phyloP scores from a whole-genome alignment of 2,113 vertebrate species.

The Xenopus laevis region DNA sequence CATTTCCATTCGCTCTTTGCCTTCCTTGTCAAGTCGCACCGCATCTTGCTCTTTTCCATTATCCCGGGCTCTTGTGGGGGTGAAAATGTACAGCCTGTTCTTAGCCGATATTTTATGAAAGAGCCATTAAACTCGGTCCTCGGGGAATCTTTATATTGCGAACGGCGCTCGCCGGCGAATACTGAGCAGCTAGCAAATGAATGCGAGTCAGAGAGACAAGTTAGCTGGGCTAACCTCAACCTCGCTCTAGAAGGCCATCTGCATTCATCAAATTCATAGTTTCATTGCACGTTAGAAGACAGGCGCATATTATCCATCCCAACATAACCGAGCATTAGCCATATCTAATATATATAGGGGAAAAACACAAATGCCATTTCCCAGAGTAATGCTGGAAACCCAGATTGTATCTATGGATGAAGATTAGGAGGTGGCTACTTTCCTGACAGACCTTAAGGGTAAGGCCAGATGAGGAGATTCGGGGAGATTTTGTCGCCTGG shows the following conservation, averaged over 20 bases:
- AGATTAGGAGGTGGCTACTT: too few species aligned
- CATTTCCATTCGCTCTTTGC: slow-evolving; percentile 28
- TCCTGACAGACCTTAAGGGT: too few species aligned
- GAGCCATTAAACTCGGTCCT: not conserved
- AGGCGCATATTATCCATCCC: not conserved
- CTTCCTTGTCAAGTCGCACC: slow-evolving; percentile 26
- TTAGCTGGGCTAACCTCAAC: slow-evolving; percentile 1
- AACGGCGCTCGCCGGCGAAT: not conserved
- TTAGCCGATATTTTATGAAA: slow-evolving; percentile 7
- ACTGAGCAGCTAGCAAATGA: slow-evolving; percentile 10
- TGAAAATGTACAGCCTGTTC: slow-evolving; percentile 14
- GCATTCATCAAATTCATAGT: not conserved
- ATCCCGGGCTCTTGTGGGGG: slow-evolving; percentile 4
- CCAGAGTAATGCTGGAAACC: not conserved
- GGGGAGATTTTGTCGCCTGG: too few species aligned
- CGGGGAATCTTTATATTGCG: slow-evolving; percentile 3
- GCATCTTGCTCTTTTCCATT: slow-evolving; percentile 21
- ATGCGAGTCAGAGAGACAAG: slow-evolving; percentile 6
- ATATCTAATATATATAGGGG: not conserved
- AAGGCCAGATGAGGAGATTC: too few species aligned
- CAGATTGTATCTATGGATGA: too few species aligned
- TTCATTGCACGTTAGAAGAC: not conserved
- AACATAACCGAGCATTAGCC: not conserved
- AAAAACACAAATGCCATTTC: not conserved
- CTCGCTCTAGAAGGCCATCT: not conserved